phyloP scores from a whole-genome alignment of 2,888 invertebrate species.

The Megalurothrips usitatus region DNA sequence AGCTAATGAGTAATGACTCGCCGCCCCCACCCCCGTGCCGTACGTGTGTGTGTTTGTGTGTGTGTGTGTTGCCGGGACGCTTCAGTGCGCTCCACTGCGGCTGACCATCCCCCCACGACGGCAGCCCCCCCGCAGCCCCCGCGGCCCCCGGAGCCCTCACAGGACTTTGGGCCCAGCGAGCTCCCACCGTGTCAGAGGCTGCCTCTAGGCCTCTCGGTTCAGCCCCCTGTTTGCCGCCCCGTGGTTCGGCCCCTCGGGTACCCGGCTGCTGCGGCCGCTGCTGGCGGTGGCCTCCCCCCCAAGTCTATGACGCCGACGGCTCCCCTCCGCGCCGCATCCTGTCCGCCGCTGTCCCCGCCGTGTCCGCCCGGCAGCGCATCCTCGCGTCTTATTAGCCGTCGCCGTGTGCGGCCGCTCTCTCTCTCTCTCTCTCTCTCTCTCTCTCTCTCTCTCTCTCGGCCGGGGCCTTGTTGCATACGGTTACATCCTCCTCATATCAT shows the following conservation, averaged over 20 bases:
- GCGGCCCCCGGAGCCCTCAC: too few species aligned
- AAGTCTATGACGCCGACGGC: neutral
- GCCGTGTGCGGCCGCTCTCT: neutral
- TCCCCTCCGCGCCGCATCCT: too few species aligned
- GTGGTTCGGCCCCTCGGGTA: too few species aligned
- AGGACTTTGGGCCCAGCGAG: too few species aligned
- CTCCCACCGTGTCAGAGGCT: too few species aligned
- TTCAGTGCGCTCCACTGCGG: conserved; percentile 3
- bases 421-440: too few species aligned
- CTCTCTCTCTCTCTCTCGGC: too few species aligned
- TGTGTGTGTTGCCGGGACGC: neutral
- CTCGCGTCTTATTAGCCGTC: neutral
- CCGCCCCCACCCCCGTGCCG: neutral
- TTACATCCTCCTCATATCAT: conserved; percentile 16
- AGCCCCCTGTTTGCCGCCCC: neutral
- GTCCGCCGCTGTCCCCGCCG: too few species aligned
- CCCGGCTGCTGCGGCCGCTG: too few species aligned
- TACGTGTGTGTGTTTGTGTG: neutral
- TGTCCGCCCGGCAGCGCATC: too few species aligned
- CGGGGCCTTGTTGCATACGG: conserved; percentile 4
- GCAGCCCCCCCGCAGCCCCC: neutral
- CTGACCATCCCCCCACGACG: neutral
- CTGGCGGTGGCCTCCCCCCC: too few species aligned
- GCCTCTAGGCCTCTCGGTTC: too few species aligned
- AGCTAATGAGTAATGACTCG: conserved; percentile 19